Evolutionary conservation across 2,888 invertebrate species (phyloP).

Genomic region (Timandra comae): DNA sequence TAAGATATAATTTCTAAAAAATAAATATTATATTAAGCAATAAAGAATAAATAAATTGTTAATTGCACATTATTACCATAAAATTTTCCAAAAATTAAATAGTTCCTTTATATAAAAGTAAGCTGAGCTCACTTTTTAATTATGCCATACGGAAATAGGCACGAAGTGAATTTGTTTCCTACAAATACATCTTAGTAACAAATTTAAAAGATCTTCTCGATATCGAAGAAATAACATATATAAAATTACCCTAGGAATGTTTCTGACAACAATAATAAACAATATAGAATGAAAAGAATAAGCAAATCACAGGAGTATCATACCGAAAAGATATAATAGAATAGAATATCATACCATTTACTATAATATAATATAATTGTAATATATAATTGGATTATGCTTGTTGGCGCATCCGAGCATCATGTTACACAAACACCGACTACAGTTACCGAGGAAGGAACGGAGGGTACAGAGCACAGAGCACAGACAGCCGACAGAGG

Average conservation of each 20-base stretch:
- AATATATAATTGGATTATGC: conserved; percentile 49
- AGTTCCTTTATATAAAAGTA: conserved; percentile 42
- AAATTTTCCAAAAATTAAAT: conserved; percentile 60
- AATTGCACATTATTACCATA: conserved; percentile 68
- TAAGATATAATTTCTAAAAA: conserved; percentile 65
- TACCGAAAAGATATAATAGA: too few species aligned
- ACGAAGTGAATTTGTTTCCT: conserved; percentile 45
- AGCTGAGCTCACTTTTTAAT: conserved; percentile 55
- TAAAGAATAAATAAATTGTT: conserved; percentile 68
- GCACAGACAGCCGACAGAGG: too few species aligned
- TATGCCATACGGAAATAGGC: conserved; percentile 51
- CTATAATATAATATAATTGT: conserved; percentile 68
- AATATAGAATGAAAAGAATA: conserved; percentile 56
- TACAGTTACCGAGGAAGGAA: too few species aligned
- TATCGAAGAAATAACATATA: conserved; percentile 44
- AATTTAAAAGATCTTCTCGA: conserved; percentile 34
- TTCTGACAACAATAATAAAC: conserved; percentile 58
- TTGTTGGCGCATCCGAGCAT: conserved; percentile 44
- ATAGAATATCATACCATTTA: too few species aligned
- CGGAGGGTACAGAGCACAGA: conserved; percentile 8
- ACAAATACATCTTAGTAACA: conserved; percentile 36
- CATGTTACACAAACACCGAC: conserved; percentile 24
- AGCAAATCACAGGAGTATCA: conserved; percentile 71
- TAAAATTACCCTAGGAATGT: conserved; percentile 58
- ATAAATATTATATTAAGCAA: conserved; percentile 71